Evolutionary conservation across 2,888 invertebrate genomes (phyloP), one percentile per base, ranked within the genome.

Genomic region (Rhorus exstirpatorius): DNA sequence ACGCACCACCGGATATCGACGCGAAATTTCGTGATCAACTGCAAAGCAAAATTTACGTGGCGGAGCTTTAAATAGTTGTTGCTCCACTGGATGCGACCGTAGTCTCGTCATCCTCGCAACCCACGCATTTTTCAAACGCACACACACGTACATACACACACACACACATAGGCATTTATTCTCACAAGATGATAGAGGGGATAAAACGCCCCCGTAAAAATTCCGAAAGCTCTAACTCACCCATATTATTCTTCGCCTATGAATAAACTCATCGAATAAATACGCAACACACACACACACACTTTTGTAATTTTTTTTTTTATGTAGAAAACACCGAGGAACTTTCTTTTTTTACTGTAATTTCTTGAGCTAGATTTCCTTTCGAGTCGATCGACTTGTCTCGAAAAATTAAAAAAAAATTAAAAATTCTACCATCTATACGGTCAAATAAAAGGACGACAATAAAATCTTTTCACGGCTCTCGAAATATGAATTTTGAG

Each of bases 151-250:
- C 21, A 24, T 10, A 55, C 24, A 35, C 61, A 12, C 44, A n/a
- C n/a, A n/a, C n/a, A n/a, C n/a, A n/a, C n/a, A n/a, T n/a, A n/a
- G n/a, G n/a, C n/a, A n/a, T n/a, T n/a, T n/a, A n/a, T n/a, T n/a
- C n/a, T 51, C 61, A 17, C 60, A 55, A 49, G 46, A 53, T 21
- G 14, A 24, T 51, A 17, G 41, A 65, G 72, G 70, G n/a, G 21
- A 67, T 35, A 41, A 79, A 61, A 79, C 83, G 84, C 84, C 84
- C 71, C 74, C 82, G 79, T 63, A 67, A 75, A 26, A 78, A 71
- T 63, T 58, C 76, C 58, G 17, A 72, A 60, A 77, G 67, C 53
- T 63, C 46, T 51, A 35, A 31, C 67, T 68, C 53, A 81, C 70
- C 61, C 38, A 38, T 55, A 72, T 84, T 79, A 77, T 14, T 51